A percentile compares a stretch with the other conserved stretches of the same genome.
Evolutionary conservation across 2,113 vertebrate genomes (phyloP).

Genomic region (Siniperca knerii): DNA sequence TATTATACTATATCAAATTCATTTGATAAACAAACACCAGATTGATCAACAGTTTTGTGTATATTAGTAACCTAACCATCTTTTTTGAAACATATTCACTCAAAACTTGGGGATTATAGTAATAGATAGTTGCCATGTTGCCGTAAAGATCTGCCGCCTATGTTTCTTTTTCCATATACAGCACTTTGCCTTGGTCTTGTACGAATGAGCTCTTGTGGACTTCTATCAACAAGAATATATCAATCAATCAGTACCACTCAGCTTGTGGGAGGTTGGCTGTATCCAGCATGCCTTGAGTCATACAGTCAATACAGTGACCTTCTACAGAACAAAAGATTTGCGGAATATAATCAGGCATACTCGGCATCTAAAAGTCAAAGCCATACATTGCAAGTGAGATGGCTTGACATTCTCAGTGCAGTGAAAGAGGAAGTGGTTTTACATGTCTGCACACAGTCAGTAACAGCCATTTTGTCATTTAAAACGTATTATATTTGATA

Average conservation of each 20-base stretch:
- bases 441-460: not conserved
- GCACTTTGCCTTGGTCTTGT: constrained; percentile 17
- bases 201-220: constrained; percentile 11
- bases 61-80: not conserved
- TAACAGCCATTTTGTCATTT: not conserved
- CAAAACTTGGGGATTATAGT: not conserved
- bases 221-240: constrained; percentile 47
- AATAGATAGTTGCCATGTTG: not conserved
- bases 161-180: not conserved
- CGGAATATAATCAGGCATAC: constrained; percentile 33
- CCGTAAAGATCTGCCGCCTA: constrained; percentile 12
- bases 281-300: constrained; percentile 39
- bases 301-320: constrained; percentile 71
- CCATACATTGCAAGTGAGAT: constrained; percentile 27
- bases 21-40: constrained; percentile 7
- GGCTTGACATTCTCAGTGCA: constrained; percentile 32
- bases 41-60: not conserved
- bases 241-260: constrained; percentile 63
- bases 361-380: constrained; percentile 38
- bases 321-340: constrained; percentile 63
- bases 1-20: not conserved
- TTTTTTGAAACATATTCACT: not conserved
- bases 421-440: constrained; percentile 12
- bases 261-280: constrained; percentile 47
- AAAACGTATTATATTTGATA: not conserved